Evolutionary conservation across 2,797 vertebrate genomes (phyloP), one percentile per base, ranked within the genome.

Genomic region (Geotrypetes seraphini): DNA sequence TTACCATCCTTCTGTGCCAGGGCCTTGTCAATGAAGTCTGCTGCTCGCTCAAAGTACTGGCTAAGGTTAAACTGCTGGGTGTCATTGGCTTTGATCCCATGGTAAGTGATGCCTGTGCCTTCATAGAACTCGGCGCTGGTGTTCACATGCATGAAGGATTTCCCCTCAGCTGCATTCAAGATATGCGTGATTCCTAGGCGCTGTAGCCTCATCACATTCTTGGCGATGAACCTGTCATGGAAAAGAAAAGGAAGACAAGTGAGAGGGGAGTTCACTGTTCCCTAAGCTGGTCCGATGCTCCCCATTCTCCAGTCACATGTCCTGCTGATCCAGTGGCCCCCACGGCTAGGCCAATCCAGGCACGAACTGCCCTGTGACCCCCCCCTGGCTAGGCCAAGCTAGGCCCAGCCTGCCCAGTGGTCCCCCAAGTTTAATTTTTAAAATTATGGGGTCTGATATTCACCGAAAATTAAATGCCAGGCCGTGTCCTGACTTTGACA

Each of bases 71-170:
- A 98, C 34, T 91, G 81, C 48, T 86, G 79, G 0, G 91, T 97
- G 56, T 98, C 95, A 0, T 97, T 95, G 51, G 90, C 95, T 66
- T 81, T 85, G 66, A 98, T 89, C 40, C 95, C 95, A 28, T 90
- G 84, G 78, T 98, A 98, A 29, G 61, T 78, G 78, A 98, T 93
- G 61, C 87, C 86, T 1, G 89, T 88, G 59, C 90, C 93, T 31
- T 86, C 60, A 43, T 98, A 98, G 76, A 94, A 97, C 34, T 84
- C 91, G 10, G 75, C 76, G 5, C 68, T 90, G 45, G 95, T 98
- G 76, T 98, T 97, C 60, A 98, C 95, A 2, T 98, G 95, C 95
- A 98, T 98, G 71, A 98, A 98, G 34, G 94, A 97, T 59, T 85
- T 92, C 31, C 95, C 95, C 58, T 98, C 95, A 1, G 95, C 95